A percentile compares a stretch with the other conserved stretches of the same genome.
Evolutionary conservation across 2,113 vertebrate species (phyloP).

Genomic region (Hyla sarda): DNA sequence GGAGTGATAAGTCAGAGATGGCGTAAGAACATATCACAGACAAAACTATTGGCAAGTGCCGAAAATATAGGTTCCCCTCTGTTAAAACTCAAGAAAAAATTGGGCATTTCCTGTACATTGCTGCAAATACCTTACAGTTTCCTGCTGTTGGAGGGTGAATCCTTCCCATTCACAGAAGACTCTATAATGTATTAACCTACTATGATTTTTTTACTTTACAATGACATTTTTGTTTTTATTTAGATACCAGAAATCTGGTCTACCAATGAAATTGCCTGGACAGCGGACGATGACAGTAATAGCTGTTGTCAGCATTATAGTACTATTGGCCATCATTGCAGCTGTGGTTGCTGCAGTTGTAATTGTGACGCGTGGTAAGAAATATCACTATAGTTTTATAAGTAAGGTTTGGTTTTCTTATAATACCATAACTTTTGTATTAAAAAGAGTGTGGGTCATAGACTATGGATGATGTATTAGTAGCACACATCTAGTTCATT

Average conservation of each 20-base stretch:
- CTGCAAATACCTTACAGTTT: not conserved
- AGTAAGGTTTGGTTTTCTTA: too few relatives aligned
- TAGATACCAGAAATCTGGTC: not conserved
- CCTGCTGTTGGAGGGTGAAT: not conserved
- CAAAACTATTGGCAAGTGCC: too few relatives aligned
- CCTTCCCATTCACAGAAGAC: not conserved
- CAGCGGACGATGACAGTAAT: not conserved
- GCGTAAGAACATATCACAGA: too few relatives aligned
- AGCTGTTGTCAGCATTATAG: not conserved
- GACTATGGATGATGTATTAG: too few relatives aligned
- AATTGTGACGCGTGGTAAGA: not conserved
- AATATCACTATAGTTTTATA: too few relatives aligned
- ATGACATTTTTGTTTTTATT: slow-evolving; percentile 16
- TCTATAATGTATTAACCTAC: not conserved
- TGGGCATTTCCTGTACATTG: too few relatives aligned
- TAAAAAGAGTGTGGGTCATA: too few relatives aligned
- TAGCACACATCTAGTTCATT: too few relatives aligned
- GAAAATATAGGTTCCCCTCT: too few relatives aligned
- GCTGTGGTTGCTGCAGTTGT: slow-evolving; percentile 9
- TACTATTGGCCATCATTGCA: not conserved
- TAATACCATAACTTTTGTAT: too few relatives aligned
- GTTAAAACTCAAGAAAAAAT: too few relatives aligned
- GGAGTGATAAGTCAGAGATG: too few relatives aligned
- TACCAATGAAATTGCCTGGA: slow-evolving; percentile 14
- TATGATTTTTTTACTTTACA: not conserved